Evolutionary conservation across 2,113 vertebrate species (phyloP).

Genomic region (Halcyon senegalensis): DNA sequence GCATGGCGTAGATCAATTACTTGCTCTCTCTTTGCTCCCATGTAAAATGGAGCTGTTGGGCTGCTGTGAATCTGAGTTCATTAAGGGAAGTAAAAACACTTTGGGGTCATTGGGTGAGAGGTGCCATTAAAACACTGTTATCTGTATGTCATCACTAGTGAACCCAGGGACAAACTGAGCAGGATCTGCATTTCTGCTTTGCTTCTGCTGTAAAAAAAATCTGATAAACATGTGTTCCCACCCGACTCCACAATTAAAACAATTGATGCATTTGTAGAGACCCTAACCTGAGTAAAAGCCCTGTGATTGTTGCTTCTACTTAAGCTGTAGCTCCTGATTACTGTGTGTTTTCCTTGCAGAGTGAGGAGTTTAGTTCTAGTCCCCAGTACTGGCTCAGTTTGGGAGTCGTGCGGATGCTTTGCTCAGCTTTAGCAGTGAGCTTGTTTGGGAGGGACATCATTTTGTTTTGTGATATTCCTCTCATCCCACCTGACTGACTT

Average conservation of each 20-base stretch:
- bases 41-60: background rate
- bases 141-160: background rate
- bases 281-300: background rate
- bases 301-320: background rate
- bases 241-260: background rate
- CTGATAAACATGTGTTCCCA: background rate
- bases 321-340: background rate
- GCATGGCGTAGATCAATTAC: background rate
- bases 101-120: background rate
- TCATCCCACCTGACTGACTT: background rate
- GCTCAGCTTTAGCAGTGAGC: background rate
- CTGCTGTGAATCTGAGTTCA: background rate
- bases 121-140: background rate
- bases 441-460: background rate
- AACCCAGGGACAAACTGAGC: background rate
- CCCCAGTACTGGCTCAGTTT: background rate
- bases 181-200: background rate
- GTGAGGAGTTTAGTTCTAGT: background rate
- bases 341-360: background rate
- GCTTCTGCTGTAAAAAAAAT: background rate
- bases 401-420: background rate
- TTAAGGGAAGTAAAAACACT: conserved; percentile 13
- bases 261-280: background rate
- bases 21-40: background rate
- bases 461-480: background rate